These are phyloP conservation scores for Drosophila vallismaia DNA, from an alignment of 2,888 invertebrate genomes.

Conservation along the genomic window DNA sequence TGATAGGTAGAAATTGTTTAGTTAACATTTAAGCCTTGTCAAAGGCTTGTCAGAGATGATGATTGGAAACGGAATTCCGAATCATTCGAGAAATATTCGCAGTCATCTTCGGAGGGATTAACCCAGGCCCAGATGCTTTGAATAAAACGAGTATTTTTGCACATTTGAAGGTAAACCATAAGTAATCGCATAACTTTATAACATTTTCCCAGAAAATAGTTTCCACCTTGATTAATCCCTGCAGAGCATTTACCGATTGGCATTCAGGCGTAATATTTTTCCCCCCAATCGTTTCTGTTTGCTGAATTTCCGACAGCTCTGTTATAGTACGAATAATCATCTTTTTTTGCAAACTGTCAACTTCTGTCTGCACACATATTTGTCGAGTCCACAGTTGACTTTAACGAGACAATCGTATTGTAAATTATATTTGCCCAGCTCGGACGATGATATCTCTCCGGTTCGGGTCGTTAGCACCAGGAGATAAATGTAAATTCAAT, in stretches of 20 bases:
- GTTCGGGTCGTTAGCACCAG: conserved; percentile 18
- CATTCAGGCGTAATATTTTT: conserved; percentile 13
- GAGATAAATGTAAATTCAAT: conserved; percentile 62
- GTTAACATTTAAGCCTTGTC: conserved; percentile 19
- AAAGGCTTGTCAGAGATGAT: conserved; percentile 7
- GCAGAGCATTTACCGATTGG: conserved; percentile 40
- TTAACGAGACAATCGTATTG: conserved; percentile 48
- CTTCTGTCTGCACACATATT: conserved; percentile 48
- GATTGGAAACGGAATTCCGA: conserved; percentile 24
- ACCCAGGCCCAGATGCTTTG: conserved; percentile 9
- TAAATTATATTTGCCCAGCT: conserved; percentile 45
- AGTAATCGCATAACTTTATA: not conserved
- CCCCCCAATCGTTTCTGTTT: conserved; percentile 32
- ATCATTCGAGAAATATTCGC: conserved; percentile 13
- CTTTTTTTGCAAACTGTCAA: conserved; percentile 21
- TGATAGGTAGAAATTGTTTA: conserved; percentile 24
- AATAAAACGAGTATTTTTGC: conserved; percentile 21
- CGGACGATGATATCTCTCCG: conserved; percentile 16
- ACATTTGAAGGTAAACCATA: not conserved
- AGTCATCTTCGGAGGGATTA: conserved; percentile 36
- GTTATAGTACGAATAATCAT: conserved; percentile 26
- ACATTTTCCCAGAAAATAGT: not conserved
- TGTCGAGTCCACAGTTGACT: conserved; percentile 53
- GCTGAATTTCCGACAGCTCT: conserved; percentile 16
- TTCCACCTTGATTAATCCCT: conserved; percentile 1